Conservation (phyloP, 1,140 invertebrate species). For the Sminthurinus signatus region DNA sequence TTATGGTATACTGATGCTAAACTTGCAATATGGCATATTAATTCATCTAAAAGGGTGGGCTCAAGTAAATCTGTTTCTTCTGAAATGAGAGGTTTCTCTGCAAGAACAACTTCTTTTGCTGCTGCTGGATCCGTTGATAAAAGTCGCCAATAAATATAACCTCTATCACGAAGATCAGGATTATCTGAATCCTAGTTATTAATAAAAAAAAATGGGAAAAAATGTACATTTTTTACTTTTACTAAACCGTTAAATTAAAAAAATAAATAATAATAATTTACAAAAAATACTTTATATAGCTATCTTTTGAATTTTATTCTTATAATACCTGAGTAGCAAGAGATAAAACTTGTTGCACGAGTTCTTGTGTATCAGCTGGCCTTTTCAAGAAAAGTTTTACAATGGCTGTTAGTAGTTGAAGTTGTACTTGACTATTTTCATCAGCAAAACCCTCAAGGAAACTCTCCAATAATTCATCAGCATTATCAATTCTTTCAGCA, state of each 20-base stretch:
- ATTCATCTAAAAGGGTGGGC: slow-evolving; percentile 93
- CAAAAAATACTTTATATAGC: too few relatives aligned
- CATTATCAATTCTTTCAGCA: slow-evolving; percentile 98
- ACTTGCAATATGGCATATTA: slow-evolving; percentile 98
- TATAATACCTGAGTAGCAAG: slow-evolving; percentile 44
- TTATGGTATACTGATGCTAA: slow-evolving; percentile 99
- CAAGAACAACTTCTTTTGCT: slow-evolving; percentile 98
- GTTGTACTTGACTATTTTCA: slow-evolving; percentile 97
- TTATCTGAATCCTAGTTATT: slow-evolving; percentile 99
- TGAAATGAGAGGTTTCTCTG: slow-evolving; percentile 97
- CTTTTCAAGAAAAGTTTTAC: slow-evolving; percentile 98
- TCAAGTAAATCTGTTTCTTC: slow-evolving; percentile 99
- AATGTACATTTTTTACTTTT: too few relatives aligned
- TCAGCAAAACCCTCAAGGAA: slow-evolving; percentile 99
- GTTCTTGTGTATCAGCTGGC: slow-evolving; percentile 95
- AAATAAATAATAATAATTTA: too few relatives aligned
- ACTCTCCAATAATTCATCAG: slow-evolving; percentile 94
- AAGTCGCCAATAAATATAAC: slow-evolving; percentile 99
- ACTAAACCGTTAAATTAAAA: too few relatives aligned
- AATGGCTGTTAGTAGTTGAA: slow-evolving; percentile 94
- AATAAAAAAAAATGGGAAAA: slow-evolving; percentile 4
- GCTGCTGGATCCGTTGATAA: slow-evolving; percentile 97
- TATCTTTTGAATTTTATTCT: background rate
- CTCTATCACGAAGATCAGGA: slow-evolving; percentile 94
- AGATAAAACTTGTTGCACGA: slow-evolving; percentile 71